Base-by-base conservation (phyloP, 2,888 invertebrate species). In the Sycophila texana region DNA sequence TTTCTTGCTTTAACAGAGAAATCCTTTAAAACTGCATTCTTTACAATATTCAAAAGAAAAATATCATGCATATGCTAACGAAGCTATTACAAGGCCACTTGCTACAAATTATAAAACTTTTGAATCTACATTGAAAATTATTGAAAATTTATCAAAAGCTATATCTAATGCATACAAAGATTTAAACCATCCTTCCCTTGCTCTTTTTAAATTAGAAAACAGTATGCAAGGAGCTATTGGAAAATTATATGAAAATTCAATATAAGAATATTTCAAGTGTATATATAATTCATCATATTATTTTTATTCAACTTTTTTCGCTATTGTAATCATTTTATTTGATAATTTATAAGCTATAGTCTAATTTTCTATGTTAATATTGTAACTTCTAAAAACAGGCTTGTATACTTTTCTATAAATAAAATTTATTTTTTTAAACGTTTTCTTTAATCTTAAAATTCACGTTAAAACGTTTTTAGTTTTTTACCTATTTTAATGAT, bases 151-250 rank as follows among this genome's bases (percentile, higher is more conserved):
- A 16, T 10, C 57, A 4, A 63, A 74, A 47, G 74, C 74, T 14
- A 74, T 81, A 39, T 53, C 71, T 10, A 57, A 61, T 58, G 75
- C 79, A 30, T 26, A 51, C 1, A 53, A 73, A 47, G 39, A 65
- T 39, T 63, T 74, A 13, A 16, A 66, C 4, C 80, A 80, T 30
- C 79, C 78, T 20, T 73, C 80, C 0, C 51, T 80, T 51, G 65
- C 76, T 67, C 53, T 79, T 22, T 55, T 72, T 66, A 74, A 79
- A 77, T 70, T 81, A 18, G 68, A 77, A 20, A 71, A 74, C 13
- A 71, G 60, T 53, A 65, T 81, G 16, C 53, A 20, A 4, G 71
- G 70, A 14, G 58, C 58, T 55, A 77, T 77, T 74, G 70, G 77
- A 18, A 72, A 60, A 57, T 20, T 80, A 4, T 76, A 73, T 73